Conservation (phyloP, 2,888 invertebrate genomes). For the Notodonta ziczac region DNA sequence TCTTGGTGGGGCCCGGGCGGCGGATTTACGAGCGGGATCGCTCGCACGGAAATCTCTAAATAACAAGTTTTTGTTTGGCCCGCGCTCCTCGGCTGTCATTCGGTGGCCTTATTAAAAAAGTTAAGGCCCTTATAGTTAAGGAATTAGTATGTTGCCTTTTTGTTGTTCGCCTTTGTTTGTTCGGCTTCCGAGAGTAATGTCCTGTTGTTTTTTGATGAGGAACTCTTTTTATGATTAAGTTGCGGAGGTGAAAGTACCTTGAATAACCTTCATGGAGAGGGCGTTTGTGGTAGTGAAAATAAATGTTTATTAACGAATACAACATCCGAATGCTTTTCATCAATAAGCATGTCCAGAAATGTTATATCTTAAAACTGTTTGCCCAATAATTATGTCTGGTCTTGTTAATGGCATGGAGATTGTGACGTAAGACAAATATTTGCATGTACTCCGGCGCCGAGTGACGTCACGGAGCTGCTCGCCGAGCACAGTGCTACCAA, state of each 20-base stretch:
- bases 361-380: slow-evolving; percentile 16
- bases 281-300: too few species aligned
- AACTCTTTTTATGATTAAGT: slow-evolving; percentile 4
- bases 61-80: slow-evolving; percentile 24
- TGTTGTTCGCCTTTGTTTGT: slow-evolving; percentile 29
- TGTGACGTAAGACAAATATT: slow-evolving; percentile 29
- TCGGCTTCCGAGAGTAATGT: slow-evolving; percentile 1
- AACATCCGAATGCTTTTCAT: neutral
- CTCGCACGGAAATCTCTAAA: slow-evolving; percentile 40
- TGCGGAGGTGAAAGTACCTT: too few species aligned
- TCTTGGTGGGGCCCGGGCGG: slow-evolving; percentile 20
- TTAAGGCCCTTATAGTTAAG: slow-evolving; percentile 32
- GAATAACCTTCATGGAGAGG: too few species aligned
- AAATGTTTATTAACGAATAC: too few species aligned
- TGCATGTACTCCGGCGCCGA: slow-evolving; percentile 9
- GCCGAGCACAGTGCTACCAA: slow-evolving; percentile 22
- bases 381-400: slow-evolving; percentile 28
- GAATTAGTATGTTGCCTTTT: slow-evolving; percentile 36
- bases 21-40: slow-evolving; percentile 33
- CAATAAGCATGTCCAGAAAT: neutral
- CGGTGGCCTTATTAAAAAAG: slow-evolving; percentile 49
- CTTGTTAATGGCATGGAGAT: slow-evolving; percentile 27
- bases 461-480: slow-evolving; percentile 27
- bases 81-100: slow-evolving; percentile 24
- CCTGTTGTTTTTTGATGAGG: slow-evolving; percentile 12